Percentiles rank a stretch among this genome's conserved stretches.
Evolutionary conservation across 2,888 invertebrate species (phyloP).

Genomic region (Argyra leucocephala): DNA sequence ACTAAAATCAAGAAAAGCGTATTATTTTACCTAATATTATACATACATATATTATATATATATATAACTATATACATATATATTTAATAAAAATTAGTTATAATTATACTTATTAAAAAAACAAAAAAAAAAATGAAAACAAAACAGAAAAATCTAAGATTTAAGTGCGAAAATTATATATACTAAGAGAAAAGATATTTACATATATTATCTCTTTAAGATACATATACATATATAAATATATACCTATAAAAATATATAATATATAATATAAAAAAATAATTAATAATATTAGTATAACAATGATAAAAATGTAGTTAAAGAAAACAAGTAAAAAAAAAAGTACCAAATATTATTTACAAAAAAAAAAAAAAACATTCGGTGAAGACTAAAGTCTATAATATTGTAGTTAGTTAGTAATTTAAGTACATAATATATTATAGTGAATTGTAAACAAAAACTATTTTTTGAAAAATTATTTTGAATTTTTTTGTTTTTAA

Average conservation of each 20-base stretch:
- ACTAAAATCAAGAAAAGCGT: not conserved
- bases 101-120: not conserved
- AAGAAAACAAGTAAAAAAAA: not conserved
- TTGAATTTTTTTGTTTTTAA: not conserved
- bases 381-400: constrained; percentile 6
- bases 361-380: constrained; percentile 6
- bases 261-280: not conserved
- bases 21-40: not conserved
- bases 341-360: constrained; percentile 6
- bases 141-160: not conserved
- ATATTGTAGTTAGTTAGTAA: not conserved
- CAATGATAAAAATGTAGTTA: not conserved
- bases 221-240: not conserved
- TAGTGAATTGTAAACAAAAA: constrained; percentile 3
- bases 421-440: constrained; percentile 2
- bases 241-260: not conserved
- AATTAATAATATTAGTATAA: not conserved
- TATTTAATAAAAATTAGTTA: not conserved
- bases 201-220: constrained; percentile 4
- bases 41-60: not conserved
- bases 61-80: not conserved
- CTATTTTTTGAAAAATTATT: constrained; percentile 6
- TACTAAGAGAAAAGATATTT: constrained; percentile 6
- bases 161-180: constrained; percentile 5
- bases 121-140: not conserved